Percentiles rank a stretch among this genome's conserved stretches.
These are phyloP conservation scores for Epinephelus cyanopodus DNA, from an alignment of 2,113 vertebrate genomes.

Conservation along the genomic window DNA sequence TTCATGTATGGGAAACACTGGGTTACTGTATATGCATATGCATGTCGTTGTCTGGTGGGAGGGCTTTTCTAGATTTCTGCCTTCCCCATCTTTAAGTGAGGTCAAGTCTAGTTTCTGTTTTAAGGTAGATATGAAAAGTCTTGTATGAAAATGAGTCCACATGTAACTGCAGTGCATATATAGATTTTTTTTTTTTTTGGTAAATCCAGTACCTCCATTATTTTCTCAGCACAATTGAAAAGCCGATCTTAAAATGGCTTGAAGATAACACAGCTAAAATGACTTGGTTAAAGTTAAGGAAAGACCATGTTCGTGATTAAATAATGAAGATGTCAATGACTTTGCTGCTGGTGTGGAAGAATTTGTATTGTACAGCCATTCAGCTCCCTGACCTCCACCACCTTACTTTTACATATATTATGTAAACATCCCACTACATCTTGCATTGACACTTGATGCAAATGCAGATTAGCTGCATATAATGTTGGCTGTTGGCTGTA, in stretches of 20 bases:
- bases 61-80: too few relatives aligned
- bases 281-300: neutral
- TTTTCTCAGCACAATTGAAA: neutral
- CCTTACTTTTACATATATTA: neutral
- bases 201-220: neutral
- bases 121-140: neutral
- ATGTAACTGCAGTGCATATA: neutral
- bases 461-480: neutral
- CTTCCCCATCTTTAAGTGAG: too few relatives aligned
- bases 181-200: neutral
- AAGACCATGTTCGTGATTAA: neutral
- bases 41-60: too few relatives aligned
- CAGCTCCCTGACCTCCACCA: constrained; percentile 5
- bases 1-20: too few relatives aligned
- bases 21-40: too few relatives aligned
- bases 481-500: neutral
- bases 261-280: neutral
- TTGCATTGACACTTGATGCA: neutral
- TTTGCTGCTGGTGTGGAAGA: neutral
- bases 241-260: neutral
- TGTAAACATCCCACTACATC: neutral
- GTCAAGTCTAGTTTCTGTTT: neutral
- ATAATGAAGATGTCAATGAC: neutral
- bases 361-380: neutral
- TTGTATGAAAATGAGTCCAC: neutral